Percentiles rank a stretch among this genome's conserved stretches.
Evolutionary conservation across 1,140 invertebrate species (phyloP).

Genomic region (Conopomorpha cramerella): DNA sequence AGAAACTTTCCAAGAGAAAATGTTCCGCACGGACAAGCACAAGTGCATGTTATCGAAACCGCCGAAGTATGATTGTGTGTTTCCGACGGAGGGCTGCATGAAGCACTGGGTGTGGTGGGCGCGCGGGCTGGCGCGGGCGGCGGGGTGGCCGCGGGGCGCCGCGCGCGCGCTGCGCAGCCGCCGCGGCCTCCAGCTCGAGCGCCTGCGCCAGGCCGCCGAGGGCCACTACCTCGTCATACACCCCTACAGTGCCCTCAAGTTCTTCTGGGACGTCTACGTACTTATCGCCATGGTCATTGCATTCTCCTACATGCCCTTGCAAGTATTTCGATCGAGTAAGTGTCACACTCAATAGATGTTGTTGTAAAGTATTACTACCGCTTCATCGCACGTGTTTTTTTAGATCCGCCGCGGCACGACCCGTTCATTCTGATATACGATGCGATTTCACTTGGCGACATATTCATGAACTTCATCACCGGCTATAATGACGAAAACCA

Average conservation of each 20-base stretch:
- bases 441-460: constrained; percentile 10
- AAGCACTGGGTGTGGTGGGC: constrained; percentile 3
- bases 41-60: constrained; percentile 8
- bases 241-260: constrained; percentile 21
- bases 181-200: constrained; percentile 10
- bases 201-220: constrained; percentile 6
- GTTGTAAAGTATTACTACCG: too few species aligned
- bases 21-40: constrained; percentile 3
- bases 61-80: constrained; percentile 4
- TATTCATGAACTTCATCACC: constrained; percentile 14
- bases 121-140: constrained; percentile 9
- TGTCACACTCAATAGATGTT: not conserved
- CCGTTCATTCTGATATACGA: constrained; percentile 15
- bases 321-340: constrained; percentile 19
- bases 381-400: constrained; percentile 1
- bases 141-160: constrained; percentile 16
- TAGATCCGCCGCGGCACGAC: constrained; percentile 16
- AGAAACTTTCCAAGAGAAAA: not conserved
- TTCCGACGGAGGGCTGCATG: constrained; percentile 8
- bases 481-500: constrained; percentile 17
- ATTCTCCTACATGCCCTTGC: constrained; percentile 16
- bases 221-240: constrained; percentile 13
- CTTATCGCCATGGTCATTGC: constrained; percentile 5
- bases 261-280: constrained; percentile 16
- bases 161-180: constrained; percentile 12